A percentile compares a stretch with the other conserved stretches of the same genome.
phyloP scores from a whole-genome alignment of 35 echinoderm and acorn worm species.

The Heliocidaris tuberculata region DNA sequence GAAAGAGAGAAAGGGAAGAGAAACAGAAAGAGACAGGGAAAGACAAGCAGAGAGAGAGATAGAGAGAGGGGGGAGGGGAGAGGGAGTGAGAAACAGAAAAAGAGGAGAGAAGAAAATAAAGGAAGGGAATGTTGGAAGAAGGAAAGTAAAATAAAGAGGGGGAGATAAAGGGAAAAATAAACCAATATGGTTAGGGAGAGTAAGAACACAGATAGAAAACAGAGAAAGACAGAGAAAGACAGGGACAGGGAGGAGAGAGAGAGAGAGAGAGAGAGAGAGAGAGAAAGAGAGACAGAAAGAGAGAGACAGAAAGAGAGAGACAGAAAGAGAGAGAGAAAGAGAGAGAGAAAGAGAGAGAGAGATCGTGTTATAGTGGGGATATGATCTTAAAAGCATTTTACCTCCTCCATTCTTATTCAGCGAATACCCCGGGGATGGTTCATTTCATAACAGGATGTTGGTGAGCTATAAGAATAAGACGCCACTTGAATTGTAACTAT shows the following conservation, averaged over 20 bases:
- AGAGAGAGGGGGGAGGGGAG: too few relatives aligned
- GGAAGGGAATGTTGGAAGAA: background rate
- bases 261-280: background rate
- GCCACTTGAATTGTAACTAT: constrained; percentile 1
- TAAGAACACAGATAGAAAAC: background rate
- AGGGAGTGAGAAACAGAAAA: background rate
- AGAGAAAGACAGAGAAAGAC: background rate
- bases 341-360: background rate
- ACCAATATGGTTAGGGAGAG: background rate
- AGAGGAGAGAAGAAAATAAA: background rate
- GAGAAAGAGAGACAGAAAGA: background rate
- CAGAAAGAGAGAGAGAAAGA: background rate
- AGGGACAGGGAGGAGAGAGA: background rate
- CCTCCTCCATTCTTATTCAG: background rate
- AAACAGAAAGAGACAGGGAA: background rate
- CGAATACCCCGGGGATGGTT: constrained; percentile 31
- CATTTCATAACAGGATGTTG: constrained; percentile 40
- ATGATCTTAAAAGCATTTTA: constrained; percentile 13
- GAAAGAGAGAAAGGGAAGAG: background rate
- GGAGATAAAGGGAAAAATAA: background rate
- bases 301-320: background rate
- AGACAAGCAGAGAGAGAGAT: background rate
- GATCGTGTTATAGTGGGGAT: background rate
- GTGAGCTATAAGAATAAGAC: background rate
- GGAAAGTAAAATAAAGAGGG: background rate